Evolutionary conservation across 2,888 invertebrate species (phyloP).

Genomic region (Nasonia oneida): DNA sequence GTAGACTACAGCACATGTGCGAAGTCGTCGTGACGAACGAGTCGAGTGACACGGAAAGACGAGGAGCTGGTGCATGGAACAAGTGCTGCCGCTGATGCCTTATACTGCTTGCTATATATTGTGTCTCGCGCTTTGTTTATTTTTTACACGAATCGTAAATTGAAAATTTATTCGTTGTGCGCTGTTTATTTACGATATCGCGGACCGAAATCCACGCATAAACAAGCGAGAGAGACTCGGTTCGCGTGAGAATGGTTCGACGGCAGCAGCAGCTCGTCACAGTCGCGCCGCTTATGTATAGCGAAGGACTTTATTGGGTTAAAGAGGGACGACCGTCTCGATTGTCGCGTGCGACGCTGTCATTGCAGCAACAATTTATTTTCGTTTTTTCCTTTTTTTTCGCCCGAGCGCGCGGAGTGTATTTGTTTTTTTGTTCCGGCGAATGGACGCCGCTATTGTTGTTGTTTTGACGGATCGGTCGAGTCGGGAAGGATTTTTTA

Average conservation of each 20-base stretch:
- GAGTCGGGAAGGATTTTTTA: background rate
- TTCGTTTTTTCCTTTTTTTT: background rate
- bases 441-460: background rate
- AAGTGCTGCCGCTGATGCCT: background rate
- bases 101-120: too few relatives aligned
- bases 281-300: background rate
- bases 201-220: background rate
- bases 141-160: background rate
- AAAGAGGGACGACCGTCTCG: constrained; percentile 11
- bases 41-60: constrained; percentile 7
- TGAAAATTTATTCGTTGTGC: background rate
- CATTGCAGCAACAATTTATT: constrained; percentile 25
- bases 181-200: background rate
- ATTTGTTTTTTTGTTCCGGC: background rate
- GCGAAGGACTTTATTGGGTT: constrained; percentile 37
- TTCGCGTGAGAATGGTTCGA: constrained; percentile 26
- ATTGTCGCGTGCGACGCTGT: constrained; percentile 26
- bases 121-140: background rate
- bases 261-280: background rate
- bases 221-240: background rate
- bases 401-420: background rate
- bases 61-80: constrained; percentile 16
- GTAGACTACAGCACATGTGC: background rate
- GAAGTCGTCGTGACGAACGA: background rate
- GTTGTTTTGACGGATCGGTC: background rate